phyloP scores from a whole-genome alignment of 2,797 vertebrate species.

The Loriculus beryllinus region DNA sequence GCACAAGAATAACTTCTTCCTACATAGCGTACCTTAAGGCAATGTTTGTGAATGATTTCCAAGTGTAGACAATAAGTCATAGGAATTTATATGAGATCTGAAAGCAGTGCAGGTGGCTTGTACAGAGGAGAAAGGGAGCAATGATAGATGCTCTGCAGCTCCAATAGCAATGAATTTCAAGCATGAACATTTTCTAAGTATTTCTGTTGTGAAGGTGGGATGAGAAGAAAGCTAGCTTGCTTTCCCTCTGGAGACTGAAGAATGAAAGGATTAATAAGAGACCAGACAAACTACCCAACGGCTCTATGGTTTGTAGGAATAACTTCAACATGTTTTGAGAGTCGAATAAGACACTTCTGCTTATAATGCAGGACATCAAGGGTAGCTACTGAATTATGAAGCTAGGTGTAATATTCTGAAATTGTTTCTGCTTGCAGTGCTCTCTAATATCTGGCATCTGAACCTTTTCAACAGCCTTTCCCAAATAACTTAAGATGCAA shows the following conservation, averaged over 20 bases:
- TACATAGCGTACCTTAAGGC: rapidly evolving
- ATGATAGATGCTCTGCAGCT: neutral
- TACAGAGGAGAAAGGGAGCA: neutral
- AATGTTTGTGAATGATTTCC: neutral
- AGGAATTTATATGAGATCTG: rapidly evolving
- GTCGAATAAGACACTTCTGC: neutral
- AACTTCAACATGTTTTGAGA: neutral
- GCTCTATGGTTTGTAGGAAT: neutral
- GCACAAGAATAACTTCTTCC: neutral
- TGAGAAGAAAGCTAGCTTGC: neutral
- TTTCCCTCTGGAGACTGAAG: neutral
- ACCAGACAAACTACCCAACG: neutral
- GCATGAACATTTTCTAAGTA: neutral
- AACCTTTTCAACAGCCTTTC: neutral
- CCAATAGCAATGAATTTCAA: neutral
- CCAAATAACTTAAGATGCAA: neutral
- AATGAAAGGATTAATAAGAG: neutral
- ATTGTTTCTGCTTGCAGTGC: neutral
- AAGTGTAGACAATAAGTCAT: rapidly evolving
- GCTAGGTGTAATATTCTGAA: neutral
- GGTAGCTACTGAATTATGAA: neutral
- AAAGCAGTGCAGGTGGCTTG: neutral
- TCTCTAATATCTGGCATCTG: neutral
- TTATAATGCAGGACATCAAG: neutral
- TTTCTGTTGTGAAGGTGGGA: neutral